These are phyloP conservation scores for Deilephila porcellus DNA, from an alignment of 2,888 invertebrate species.

Conservation along the genomic window DNA sequence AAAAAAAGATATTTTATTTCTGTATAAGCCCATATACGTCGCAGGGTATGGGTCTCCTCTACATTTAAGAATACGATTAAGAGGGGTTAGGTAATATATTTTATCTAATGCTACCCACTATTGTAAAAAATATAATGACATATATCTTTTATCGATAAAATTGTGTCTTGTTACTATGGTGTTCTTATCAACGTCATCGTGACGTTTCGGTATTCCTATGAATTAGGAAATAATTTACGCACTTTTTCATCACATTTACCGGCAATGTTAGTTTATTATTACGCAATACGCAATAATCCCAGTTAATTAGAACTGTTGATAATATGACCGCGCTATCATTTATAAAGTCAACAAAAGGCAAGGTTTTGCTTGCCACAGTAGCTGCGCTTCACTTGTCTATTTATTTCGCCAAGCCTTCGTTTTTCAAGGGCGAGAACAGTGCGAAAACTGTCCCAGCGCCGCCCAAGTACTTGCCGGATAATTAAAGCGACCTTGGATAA, in stretches of 20 bases:
- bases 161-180: not conserved
- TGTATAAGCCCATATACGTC: no score
- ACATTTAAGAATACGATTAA: no score
- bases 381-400: constrained; percentile 70
- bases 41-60: no score
- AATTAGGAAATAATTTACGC: not conserved
- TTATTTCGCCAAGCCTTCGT: constrained; percentile 74
- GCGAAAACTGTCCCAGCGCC: constrained; percentile 53
- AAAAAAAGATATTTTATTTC: no score
- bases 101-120: no score
- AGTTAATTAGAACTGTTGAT: constrained; percentile 38
- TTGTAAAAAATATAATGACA: no score
- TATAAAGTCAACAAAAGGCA: constrained; percentile 73
- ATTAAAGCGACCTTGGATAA: constrained; percentile 59
- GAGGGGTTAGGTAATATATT: no score
- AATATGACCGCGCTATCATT: constrained; percentile 72
- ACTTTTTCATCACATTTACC: constrained; percentile 6
- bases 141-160: not conserved
- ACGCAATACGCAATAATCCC: constrained; percentile 27
- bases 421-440: constrained; percentile 66
- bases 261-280: constrained; percentile 28
- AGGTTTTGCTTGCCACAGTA: constrained; percentile 72
- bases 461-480: constrained; percentile 74
- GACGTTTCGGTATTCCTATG: constrained; percentile 8
- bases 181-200: constrained; percentile 1